phyloP scores from a whole-genome alignment of 2,888 invertebrate genomes.

The Scaptomyza cyrtandrae region DNA sequence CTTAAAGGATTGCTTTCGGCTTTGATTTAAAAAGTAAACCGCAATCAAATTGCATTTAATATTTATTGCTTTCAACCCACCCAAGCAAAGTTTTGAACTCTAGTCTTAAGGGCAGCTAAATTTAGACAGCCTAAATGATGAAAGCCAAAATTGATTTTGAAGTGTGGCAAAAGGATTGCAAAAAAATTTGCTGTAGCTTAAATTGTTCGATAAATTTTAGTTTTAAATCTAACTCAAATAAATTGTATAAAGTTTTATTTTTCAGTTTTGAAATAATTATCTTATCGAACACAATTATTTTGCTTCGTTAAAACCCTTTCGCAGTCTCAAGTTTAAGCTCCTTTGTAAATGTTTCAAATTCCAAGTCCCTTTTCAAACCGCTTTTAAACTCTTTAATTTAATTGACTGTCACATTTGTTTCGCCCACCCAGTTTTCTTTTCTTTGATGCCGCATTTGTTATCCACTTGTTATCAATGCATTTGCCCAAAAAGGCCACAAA shows the following conservation, averaged over 20 bases:
- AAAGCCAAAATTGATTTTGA: constrained; percentile 5
- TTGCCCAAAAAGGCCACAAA: constrained; percentile 26
- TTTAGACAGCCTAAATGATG: constrained; percentile 2
- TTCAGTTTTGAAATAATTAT: no score
- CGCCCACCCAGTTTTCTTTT: not conserved
- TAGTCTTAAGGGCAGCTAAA: constrained; percentile 2
- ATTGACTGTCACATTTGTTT: constrained; percentile 20
- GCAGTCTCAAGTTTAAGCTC: not conserved
- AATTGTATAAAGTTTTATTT: no score
- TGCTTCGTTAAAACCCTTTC: not conserved
- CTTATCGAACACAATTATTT: not conserved
- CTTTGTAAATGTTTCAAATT: not conserved
- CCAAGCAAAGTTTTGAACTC: constrained; percentile 8
- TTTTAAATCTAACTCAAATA: no score
- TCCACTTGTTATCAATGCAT: constrained; percentile 17
- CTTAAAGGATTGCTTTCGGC: constrained; percentile 2
- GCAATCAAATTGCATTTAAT: constrained; percentile 74
- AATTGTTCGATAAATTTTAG: not conserved
- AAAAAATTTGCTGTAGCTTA: not conserved
- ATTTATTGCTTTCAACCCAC: constrained; percentile 56
- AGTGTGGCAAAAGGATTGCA: not conserved
- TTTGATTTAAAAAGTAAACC: constrained; percentile 45
- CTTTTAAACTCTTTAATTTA: constrained; percentile 7
- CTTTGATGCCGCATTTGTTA: constrained; percentile 31
- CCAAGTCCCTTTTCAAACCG: not conserved